These are phyloP conservation scores for Merops nubicus DNA, from an alignment of 2,113 vertebrate genomes.

Conservation along the genomic window DNA sequence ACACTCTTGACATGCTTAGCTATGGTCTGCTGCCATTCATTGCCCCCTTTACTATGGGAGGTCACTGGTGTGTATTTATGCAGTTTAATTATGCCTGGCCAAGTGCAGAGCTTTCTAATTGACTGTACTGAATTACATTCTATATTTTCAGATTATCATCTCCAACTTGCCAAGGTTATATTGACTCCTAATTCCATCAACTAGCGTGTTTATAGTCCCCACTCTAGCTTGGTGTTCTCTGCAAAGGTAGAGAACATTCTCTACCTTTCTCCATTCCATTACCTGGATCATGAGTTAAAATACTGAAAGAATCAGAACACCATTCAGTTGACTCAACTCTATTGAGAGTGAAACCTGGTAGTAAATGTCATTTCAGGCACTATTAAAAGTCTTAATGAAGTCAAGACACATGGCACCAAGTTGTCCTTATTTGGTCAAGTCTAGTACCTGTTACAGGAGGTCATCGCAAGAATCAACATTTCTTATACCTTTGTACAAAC, in stretches of 20 bases:
- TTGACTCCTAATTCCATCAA: background rate
- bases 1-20: background rate
- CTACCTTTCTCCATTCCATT: background rate
- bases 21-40: background rate
- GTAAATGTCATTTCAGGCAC: background rate
- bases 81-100: background rate
- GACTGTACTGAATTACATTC: background rate
- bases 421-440: background rate
- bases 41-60: background rate
- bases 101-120: background rate
- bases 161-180: background rate
- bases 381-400: background rate
- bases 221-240: background rate
- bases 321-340: rapidly evolving
- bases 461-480: background rate
- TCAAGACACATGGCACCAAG: rapidly evolving
- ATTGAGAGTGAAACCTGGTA: background rate
- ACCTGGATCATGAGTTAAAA: background rate
- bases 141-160: background rate
- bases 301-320: background rate
- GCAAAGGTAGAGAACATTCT: background rate
- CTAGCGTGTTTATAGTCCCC: background rate
- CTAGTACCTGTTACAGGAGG: background rate
- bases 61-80: background rate
- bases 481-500: background rate